Evolutionary conservation across 1,140 invertebrate species (phyloP).

Genomic region (Polyergus mexicanus): DNA sequence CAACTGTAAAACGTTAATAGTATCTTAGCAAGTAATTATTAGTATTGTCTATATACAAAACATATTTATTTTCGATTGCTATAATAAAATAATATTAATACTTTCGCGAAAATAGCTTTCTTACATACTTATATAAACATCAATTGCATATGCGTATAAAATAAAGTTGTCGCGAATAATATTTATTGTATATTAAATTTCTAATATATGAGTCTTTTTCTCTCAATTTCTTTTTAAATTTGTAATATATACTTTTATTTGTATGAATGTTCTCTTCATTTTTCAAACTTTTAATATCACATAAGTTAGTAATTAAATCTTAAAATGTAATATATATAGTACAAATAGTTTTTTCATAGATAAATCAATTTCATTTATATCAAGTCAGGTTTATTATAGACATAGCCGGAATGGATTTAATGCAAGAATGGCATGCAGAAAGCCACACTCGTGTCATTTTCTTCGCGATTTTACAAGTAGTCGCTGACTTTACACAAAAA

Average conservation of each 20-base stretch:
- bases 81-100: neutral
- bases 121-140: neutral
- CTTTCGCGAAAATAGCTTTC: neutral
- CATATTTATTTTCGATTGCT: neutral
- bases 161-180: neutral
- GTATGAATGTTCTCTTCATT: neutral
- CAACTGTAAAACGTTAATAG: neutral
- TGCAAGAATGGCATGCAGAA: constrained; percentile 53
- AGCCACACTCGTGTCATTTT: constrained; percentile 44
- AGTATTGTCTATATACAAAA: neutral
- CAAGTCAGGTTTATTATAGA: constrained; percentile 34
- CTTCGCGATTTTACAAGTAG: constrained; percentile 39
- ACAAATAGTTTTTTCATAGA: neutral
- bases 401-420: constrained; percentile 45
- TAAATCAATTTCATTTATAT: neutral
- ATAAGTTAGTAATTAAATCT: neutral
- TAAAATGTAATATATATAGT: neutral
- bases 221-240: neutral
- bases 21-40: constrained; percentile 13
- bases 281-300: neutral
- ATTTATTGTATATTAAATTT: constrained; percentile 15
- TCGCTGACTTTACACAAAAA: constrained; percentile 19
- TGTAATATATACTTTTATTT: neutral
- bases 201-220: neutral
- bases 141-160: neutral